A percentile compares a stretch with the other conserved stretches of the same genome.
Conservation (phyloP, 2,888 invertebrate species). For the Rhagium mordax region DNA sequence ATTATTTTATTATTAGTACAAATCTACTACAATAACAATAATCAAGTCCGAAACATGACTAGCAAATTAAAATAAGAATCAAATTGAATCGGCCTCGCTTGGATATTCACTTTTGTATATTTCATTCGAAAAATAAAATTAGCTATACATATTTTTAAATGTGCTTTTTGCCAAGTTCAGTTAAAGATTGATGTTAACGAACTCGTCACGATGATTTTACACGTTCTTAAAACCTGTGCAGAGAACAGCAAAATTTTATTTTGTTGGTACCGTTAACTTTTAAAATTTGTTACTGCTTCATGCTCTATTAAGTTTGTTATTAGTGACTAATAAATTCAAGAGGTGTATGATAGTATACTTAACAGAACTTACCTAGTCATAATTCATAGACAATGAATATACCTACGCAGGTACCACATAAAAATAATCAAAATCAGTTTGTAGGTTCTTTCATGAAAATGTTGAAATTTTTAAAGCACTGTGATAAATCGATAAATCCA, state of each 20-base stretch:
- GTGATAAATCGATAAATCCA: no score
- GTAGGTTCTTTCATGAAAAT: no score
- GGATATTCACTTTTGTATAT: not conserved
- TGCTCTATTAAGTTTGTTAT: constrained; percentile 9
- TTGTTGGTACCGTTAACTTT: not conserved
- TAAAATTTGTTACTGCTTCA: constrained; percentile 5
- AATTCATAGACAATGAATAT: not conserved
- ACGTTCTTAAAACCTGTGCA: not conserved
- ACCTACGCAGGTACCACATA: not conserved
- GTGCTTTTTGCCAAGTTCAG: constrained; percentile 15
- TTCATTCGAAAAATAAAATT: not conserved
- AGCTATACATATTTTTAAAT: constrained; percentile 12
- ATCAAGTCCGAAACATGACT: not conserved
- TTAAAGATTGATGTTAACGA: constrained; percentile 11
- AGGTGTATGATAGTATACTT: not conserved
- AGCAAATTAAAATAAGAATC: not conserved
- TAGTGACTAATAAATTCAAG: not conserved
- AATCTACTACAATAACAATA: not conserved
- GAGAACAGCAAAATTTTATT: not conserved
- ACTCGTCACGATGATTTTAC: not conserved
- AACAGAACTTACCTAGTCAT: not conserved
- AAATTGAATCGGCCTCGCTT: not conserved
- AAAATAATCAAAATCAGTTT: not conserved
- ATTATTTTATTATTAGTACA: not conserved
- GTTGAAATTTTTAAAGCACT: no score